Base-by-base conservation (phyloP, 2,888 invertebrate species). In the Sarcophaga carnaria region DNA sequence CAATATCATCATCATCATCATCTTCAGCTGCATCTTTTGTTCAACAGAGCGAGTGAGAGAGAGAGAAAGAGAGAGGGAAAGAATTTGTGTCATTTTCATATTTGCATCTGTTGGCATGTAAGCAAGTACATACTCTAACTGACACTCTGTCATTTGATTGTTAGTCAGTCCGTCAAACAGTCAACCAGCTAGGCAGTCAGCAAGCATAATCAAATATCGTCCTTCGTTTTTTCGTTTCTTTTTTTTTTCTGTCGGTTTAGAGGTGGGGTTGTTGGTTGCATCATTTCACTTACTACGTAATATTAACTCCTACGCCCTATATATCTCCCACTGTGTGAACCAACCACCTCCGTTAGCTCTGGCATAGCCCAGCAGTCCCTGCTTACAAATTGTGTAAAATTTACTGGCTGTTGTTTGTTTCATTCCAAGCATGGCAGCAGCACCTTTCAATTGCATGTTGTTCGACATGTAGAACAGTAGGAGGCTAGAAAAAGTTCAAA, bases 191-290 rank as follows among this genome's bases (percentile, higher is more conserved):
- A 64, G 45, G 25, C 45, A 66, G 54, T 20, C 45, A 77, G 27
- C 47, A 74, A 59, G 45, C 76, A 77, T 83, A 83, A 80, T 80
- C 60, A 69, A 60, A 86, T 80, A 83, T 77, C 80, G 80, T 83
- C 83, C 74, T 80, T 76, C 80, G 80, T 83, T 17, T 12, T 49
- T 14, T 12, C 2, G 4, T 54, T 12, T 54, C 17, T 17, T 3
- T 14, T 86, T 62, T 37, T 8, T 37, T 37, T 37, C 37, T 37
- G 37, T 37, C 6, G 8, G 6, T 37, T 37, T 37, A 10, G 37
- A 10, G 37, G 37, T 37, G 8, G 37, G 8, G 10, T 37, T 63
- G 76, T 37, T 22, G 67, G 69, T 67, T 45, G 22, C 66, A 47
- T 47, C 70, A 80, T 62, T 59, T 66, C 22, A 49, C n/a, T 37